Conservation (phyloP, 2,888 invertebrate species). For the Acanthopleura granulata region DNA sequence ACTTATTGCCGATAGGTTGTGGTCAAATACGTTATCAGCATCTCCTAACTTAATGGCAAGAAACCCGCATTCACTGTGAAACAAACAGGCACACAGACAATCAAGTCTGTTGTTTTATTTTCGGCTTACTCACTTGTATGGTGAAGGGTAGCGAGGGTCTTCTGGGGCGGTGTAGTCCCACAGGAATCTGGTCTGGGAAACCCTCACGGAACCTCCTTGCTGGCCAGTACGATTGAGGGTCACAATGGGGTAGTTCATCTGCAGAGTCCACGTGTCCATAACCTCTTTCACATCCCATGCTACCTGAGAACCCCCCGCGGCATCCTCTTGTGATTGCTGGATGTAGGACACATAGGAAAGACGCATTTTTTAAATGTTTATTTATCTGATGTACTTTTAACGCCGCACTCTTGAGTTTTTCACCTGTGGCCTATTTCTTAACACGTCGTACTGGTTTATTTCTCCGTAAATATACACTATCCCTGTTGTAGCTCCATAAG, state of each 20-base stretch:
- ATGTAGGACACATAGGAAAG: background rate
- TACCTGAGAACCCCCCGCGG: conserved; percentile 9
- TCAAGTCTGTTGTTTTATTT: background rate
- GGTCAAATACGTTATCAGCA: no score
- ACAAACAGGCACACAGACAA: background rate
- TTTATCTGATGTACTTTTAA: no score
- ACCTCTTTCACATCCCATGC: conserved; percentile 49
- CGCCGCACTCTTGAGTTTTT: no score
- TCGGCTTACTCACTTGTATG: conserved; percentile 38
- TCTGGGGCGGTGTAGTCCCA: conserved; percentile 35
- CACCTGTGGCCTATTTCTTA: no score
- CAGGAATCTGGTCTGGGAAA: conserved; percentile 54
- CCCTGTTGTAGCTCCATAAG: no score
- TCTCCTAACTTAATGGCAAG: no score
- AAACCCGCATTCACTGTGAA: no score
- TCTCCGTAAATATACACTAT: no score
- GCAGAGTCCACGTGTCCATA: conserved; percentile 63
- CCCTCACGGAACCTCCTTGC: conserved; percentile 34
- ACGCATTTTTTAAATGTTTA: no score
- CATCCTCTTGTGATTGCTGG: conserved; percentile 31
- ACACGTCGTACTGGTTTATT: no score
- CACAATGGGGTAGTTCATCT: conserved; percentile 66
- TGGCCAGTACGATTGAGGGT: conserved; percentile 32
- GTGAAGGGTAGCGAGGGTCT: conserved; percentile 29
- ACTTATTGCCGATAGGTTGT: no score